Evolutionary conservation across 2,113 vertebrate species (phyloP).

Genomic region (Petrocephalus zakoni): DNA sequence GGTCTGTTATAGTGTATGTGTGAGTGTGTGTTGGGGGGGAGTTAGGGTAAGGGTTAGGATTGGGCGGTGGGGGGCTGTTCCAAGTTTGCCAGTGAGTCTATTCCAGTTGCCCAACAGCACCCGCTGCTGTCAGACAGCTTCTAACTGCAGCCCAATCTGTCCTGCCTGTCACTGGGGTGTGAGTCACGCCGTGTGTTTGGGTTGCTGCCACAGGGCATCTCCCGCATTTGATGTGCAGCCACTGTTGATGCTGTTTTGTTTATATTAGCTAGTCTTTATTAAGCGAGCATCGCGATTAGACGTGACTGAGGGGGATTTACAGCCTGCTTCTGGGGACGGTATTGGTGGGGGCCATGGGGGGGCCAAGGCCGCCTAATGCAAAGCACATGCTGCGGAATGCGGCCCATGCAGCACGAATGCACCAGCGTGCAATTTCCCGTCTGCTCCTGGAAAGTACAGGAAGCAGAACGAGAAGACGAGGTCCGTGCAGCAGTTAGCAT

Average conservation of each 20-base stretch:
- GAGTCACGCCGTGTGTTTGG: background rate
- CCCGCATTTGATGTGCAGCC: background rate
- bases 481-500: background rate
- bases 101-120: background rate
- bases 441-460: no score
- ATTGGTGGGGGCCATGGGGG: background rate
- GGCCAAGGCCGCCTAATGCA: background rate
- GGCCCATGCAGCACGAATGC: background rate
- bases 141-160: background rate
- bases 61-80: no score
- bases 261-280: background rate
- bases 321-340: background rate
- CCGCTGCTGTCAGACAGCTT: background rate
- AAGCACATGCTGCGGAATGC: background rate
- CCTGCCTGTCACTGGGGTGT: background rate
- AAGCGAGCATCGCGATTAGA: background rate
- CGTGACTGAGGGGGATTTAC: background rate
- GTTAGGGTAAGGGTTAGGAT: no score
- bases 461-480: no score
- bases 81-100: background rate
- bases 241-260: background rate
- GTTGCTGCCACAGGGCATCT: background rate
- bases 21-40: background rate
- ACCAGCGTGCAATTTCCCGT: background rate
- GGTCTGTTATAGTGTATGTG: background rate